phyloP scores from a whole-genome alignment of 2,888 invertebrate genomes.

The Macrophya alboannulata region DNA sequence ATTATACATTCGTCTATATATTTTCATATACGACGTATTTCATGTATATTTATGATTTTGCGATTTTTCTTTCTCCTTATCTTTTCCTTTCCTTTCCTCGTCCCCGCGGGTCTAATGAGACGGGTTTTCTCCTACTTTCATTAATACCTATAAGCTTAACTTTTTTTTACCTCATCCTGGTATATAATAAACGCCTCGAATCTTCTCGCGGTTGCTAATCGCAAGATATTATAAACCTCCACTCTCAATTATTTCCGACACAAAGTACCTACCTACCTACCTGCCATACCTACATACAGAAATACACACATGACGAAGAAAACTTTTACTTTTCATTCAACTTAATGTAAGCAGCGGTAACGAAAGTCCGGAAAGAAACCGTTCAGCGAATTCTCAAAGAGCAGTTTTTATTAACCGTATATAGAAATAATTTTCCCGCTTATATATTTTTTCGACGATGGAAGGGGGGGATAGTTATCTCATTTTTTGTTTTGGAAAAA shows the following conservation, averaged over 20 bases:
- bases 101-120: background rate
- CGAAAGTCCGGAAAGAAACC: background rate
- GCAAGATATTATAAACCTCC: no score
- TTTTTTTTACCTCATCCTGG: background rate
- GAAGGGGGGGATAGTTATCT: no score
- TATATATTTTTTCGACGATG: no score
- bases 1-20: background rate
- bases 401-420: no score
- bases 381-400: background rate
- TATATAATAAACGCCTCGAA: background rate
- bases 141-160: conserved; percentile 28
- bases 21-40: background rate
- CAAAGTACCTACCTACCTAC: background rate
- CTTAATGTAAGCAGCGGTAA: background rate
- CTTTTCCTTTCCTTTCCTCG: background rate
- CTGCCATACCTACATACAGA: background rate
- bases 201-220: background rate
- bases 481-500: no score
- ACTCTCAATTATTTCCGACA: background rate
- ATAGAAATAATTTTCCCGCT: no score
- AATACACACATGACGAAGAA: background rate
- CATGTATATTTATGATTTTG: background rate
- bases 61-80: background rate
- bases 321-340: background rate
- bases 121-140: conserved; percentile 55